Percentiles rank a stretch among this genome's conserved stretches.
Conservation (phyloP, 1,140 invertebrate genomes). For the Rhopalosiphum padi region DNA sequence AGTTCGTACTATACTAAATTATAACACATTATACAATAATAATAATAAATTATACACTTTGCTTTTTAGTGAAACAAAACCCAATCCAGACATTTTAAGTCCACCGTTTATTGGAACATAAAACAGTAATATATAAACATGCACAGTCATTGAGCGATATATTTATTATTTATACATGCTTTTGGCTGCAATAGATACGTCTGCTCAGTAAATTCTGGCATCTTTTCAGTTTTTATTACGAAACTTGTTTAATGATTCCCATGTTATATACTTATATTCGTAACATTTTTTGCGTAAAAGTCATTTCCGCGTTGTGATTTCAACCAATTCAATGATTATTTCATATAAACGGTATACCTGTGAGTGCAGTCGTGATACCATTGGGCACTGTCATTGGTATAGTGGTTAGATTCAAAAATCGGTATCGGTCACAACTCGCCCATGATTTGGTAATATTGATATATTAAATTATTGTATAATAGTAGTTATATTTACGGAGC, state of each 20-base stretch:
- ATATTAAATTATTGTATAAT: neutral
- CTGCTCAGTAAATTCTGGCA: neutral
- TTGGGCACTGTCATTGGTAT: neutral
- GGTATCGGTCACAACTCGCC: neutral
- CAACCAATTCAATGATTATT: neutral
- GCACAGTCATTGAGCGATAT: neutral
- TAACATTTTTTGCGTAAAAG: neutral
- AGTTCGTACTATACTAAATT: neutral
- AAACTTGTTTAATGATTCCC: neutral
- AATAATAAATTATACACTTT: neutral
- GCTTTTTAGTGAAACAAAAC: neutral
- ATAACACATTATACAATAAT: neutral
- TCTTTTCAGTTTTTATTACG: neutral
- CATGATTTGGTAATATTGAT: neutral
- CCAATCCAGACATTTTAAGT: neutral
- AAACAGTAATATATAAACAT: neutral
- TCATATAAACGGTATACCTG: neutral
- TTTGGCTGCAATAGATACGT: neutral
- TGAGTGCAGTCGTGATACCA: neutral
- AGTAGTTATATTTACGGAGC: neutral
- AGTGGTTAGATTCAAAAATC: neutral
- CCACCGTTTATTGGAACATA: neutral
- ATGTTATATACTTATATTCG: neutral
- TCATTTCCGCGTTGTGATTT: neutral
- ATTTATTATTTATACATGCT: neutral